Evolutionary conservation across 2,797 vertebrate species (phyloP).

Genomic region (Cercopithecus petaurista): DNA sequence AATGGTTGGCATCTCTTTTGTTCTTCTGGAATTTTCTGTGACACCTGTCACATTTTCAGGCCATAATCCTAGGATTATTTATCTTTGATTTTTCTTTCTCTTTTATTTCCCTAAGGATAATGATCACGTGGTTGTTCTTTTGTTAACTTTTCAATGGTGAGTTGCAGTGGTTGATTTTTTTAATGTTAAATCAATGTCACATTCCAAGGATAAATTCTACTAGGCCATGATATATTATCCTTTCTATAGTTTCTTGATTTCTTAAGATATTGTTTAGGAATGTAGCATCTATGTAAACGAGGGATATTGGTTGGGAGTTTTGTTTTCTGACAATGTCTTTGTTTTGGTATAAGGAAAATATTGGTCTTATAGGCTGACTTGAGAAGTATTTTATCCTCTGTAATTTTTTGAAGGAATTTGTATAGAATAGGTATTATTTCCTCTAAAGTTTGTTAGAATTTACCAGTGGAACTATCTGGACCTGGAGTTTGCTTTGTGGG

Average conservation of each 20-base stretch:
- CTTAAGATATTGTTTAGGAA: background rate
- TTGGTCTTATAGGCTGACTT: background rate
- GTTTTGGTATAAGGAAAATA: background rate
- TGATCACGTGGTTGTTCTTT: background rate
- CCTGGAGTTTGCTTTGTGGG: background rate
- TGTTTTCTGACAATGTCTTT: background rate
- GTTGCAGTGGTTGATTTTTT: background rate
- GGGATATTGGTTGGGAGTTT: background rate
- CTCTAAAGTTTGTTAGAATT: background rate
- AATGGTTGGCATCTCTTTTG: background rate
- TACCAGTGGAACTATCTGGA: background rate
- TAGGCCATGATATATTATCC: background rate
- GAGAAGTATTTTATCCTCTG: background rate
- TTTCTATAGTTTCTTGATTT: background rate
- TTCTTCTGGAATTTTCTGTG: slow-evolving; percentile 1
- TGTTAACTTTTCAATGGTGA: background rate
- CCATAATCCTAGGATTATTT: background rate
- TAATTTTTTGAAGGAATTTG: background rate
- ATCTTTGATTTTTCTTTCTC: background rate
- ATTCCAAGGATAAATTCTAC: background rate
- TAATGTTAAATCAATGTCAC: background rate
- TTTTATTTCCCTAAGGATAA: background rate
- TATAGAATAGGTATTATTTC: background rate
- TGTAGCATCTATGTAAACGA: background rate
- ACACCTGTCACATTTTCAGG: background rate